A percentile compares a stretch with the other conserved stretches of the same genome.
Conservation (phyloP, 2,797 vertebrate genomes). For the Pipistrellus nathusii region DNA sequence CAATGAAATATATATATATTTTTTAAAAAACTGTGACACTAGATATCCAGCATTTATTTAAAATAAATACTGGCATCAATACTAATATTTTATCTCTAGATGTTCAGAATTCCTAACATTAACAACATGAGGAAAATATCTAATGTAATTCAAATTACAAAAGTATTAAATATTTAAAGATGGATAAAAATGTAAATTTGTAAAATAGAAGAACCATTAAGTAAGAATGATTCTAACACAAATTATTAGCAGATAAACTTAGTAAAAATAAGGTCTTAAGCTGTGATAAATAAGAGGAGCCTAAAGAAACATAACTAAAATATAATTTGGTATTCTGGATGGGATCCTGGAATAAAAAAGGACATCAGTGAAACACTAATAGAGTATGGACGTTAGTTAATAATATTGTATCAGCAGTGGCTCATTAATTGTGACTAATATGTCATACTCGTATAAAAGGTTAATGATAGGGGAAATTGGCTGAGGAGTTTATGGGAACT, state of each 20-base stretch:
- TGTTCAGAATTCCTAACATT: neutral
- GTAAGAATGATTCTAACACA: neutral
- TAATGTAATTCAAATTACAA: neutral
- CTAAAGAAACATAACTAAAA: neutral
- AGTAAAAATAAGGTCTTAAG: slow-evolving; percentile 39
- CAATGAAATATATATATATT: no score
- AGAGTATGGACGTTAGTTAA: neutral
- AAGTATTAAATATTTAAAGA: slow-evolving; percentile 11
- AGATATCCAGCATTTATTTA: neutral
- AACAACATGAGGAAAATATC: neutral
- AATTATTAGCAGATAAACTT: slow-evolving; percentile 40
- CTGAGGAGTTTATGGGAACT: neutral
- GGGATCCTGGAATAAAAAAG: neutral
- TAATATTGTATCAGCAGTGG: neutral
- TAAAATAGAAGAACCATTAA: slow-evolving; percentile 51
- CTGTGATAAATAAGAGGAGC: neutral
- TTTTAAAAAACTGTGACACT: no score
- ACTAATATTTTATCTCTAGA: neutral
- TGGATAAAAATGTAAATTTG: slow-evolving; percentile 49
- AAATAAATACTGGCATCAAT: neutral
- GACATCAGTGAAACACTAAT: neutral
- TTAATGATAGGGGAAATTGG: neutral
- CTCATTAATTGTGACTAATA: neutral
- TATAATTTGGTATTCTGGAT: neutral
- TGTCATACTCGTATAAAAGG: neutral